A percentile compares a stretch with the other conserved stretches of the same genome.
Evolutionary conservation across 2,797 vertebrate species (phyloP).

Genomic region (Danio aesculapii): DNA sequence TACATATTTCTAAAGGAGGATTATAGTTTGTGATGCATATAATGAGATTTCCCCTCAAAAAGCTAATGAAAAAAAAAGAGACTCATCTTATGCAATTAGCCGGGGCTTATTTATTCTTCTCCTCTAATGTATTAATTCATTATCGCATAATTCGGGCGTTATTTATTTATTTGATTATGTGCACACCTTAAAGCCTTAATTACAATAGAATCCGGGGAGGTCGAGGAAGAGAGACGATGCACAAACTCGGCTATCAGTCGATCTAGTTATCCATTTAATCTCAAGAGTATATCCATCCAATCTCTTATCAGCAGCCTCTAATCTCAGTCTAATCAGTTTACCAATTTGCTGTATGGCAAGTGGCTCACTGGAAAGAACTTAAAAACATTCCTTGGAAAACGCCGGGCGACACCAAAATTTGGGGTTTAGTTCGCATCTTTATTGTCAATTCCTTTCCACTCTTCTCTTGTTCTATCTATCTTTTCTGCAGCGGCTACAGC

Average conservation of each 20-base stretch:
- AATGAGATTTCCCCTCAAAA: conserved; percentile 79
- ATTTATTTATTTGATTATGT: conserved; percentile 78
- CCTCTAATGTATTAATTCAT: conserved; percentile 81
- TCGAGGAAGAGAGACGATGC: conserved; percentile 66
- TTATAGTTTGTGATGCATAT: conserved; percentile 80
- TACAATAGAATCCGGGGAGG: conserved; percentile 72
- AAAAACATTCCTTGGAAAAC: conserved; percentile 56
- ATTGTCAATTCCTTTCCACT: conserved; percentile 42
- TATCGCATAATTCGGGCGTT: conserved; percentile 76
- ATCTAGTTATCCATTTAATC: conserved; percentile 78
- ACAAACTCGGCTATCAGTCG: conserved; percentile 71
- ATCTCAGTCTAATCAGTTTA: conserved; percentile 75
- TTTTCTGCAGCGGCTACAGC: conserved; percentile 75
- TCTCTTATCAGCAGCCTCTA: conserved; percentile 72
- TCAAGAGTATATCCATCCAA: conserved; percentile 72
- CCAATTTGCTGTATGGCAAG: conserved; percentile 72
- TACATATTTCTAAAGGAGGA: conserved; percentile 74
- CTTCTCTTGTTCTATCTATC: conserved; percentile 15
- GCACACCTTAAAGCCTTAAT: conserved; percentile 80
- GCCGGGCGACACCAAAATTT: conserved; percentile 65
- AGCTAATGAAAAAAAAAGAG: conserved; percentile 73
- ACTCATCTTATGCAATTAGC: conserved; percentile 79
- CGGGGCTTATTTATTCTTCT: conserved; percentile 76
- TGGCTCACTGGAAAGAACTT: conserved; percentile 64
- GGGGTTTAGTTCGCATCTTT: conserved; percentile 71